A percentile compares a stretch with the other conserved stretches of the same genome.
Evolutionary conservation across 2,113 vertebrate genomes (phyloP).

Genomic region (Aegotheles bennettii): DNA sequence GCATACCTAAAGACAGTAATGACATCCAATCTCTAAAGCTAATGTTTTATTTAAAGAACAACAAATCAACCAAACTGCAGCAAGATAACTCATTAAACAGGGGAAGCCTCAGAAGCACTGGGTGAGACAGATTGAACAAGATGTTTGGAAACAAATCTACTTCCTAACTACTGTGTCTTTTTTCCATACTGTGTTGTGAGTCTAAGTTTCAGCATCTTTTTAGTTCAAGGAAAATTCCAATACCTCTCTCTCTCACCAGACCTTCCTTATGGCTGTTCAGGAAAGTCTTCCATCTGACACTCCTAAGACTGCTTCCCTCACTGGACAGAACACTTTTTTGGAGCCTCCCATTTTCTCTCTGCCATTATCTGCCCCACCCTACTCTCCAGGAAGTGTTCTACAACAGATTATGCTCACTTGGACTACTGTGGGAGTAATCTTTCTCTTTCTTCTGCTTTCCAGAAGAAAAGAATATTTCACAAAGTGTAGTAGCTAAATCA

Average conservation of each 20-base stretch:
- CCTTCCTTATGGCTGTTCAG: neutral
- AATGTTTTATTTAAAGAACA: slow-evolving; percentile 12
- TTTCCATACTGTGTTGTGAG: neutral
- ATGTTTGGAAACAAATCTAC: neutral
- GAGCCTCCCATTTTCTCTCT: neutral
- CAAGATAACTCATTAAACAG: neutral
- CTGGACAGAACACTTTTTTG: too few relatives aligned
- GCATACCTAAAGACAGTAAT: neutral
- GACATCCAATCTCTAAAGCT: neutral
- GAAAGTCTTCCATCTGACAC: neutral
- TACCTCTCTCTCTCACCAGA: neutral
- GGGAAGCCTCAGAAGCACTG: neutral
- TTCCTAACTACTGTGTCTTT: neutral
- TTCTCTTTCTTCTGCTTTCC: neutral
- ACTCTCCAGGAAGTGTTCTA: neutral
- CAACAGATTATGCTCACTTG: neutral
- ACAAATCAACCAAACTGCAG: neutral
- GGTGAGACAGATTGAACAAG: neutral
- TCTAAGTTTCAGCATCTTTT: neutral
- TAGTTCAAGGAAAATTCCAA: neutral
- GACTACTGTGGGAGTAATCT: neutral
- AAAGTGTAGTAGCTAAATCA: neutral
- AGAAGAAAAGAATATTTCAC: neutral
- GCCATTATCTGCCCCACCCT: neutral
- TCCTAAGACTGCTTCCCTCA: neutral